Evolutionary conservation across 2,113 vertebrate genomes (phyloP).

Genomic region (human (Homo sapiens)): DNA sequence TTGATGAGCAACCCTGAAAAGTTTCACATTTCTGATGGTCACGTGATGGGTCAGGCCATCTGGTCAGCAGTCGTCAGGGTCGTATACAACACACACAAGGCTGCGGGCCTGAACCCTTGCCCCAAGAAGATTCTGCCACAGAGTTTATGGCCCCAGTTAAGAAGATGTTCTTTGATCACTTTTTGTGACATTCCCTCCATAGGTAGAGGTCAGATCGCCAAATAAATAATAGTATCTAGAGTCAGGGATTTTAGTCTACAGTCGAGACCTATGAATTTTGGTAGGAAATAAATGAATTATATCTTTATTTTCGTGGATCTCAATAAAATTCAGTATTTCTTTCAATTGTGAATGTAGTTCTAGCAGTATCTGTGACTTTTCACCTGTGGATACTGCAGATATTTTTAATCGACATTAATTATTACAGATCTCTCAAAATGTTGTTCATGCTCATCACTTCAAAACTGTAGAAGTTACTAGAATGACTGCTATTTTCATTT

Average conservation of each 20-base stretch:
- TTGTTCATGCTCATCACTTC: neutral
- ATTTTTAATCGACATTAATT: neutral
- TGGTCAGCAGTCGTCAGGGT: neutral
- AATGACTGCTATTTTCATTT: neutral
- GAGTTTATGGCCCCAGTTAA: neutral
- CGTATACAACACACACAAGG: neutral
- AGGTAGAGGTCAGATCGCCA: neutral
- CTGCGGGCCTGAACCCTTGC: neutral
- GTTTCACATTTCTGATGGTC: neutral
- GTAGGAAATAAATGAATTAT: neutral
- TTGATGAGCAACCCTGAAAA: neutral
- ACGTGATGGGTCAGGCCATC: neutral
- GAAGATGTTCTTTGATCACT: neutral
- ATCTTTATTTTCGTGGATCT: neutral
- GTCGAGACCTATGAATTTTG: neutral
- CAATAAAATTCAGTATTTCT: neutral
- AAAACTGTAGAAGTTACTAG: neutral
- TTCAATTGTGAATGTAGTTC: neutral
- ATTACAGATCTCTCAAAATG: neutral
- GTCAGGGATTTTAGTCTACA: neutral
- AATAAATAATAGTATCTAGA: neutral
- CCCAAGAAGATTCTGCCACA: neutral
- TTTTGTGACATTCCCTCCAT: neutral
- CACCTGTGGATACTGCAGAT: accelerated
- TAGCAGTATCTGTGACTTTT: neutral